These are phyloP conservation scores for Megaceryle alcyon DNA, from an alignment of 2,797 vertebrate genomes.

Conservation along the genomic window DNA sequence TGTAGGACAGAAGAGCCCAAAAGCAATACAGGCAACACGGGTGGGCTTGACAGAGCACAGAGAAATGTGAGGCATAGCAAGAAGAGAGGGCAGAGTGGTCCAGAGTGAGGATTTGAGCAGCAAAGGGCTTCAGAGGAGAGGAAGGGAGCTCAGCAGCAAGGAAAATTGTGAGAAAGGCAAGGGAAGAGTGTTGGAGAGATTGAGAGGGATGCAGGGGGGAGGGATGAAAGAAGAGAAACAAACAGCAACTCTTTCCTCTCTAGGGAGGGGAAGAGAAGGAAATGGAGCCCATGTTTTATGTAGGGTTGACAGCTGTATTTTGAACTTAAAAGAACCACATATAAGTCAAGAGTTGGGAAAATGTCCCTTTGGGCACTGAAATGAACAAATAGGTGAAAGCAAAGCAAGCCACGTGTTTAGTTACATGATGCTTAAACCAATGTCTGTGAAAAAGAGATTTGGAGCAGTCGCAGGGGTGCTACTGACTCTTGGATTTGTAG, in stretches of 20 bases:
- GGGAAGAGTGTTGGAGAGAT: neutral
- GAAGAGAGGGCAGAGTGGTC: neutral
- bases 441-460: neutral
- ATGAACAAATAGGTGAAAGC: neutral
- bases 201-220: neutral
- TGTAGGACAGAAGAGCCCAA: neutral
- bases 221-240: neutral
- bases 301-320: neutral
- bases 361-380: neutral
- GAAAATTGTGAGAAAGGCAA: neutral
- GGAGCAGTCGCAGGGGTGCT: neutral
- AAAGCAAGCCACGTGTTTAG: neutral
- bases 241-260: neutral
- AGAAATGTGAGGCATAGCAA: neutral
- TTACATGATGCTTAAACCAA: neutral
- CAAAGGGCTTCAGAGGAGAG: neutral
- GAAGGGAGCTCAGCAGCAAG: neutral
- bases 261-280: neutral
- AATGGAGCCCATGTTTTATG: neutral
- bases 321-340: neutral
- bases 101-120: neutral
- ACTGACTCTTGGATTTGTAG: neutral
- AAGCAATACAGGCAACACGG: neutral
- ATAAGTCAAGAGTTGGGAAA: neutral
- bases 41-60: neutral